phyloP scores from a whole-genome alignment of 1,140 invertebrate species.

The Solenopsis fugax region DNA sequence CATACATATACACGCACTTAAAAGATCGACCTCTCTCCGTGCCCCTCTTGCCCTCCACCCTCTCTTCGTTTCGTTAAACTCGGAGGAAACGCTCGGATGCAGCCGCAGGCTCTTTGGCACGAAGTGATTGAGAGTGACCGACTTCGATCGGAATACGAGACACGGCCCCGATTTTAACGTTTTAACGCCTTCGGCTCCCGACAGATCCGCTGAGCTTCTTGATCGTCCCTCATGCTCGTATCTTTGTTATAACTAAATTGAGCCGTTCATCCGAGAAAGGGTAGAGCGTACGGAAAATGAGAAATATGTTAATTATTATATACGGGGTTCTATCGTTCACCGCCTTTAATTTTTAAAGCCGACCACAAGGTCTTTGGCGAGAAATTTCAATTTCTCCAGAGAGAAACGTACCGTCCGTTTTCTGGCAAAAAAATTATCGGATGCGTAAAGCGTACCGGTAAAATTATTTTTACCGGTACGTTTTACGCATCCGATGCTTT shows the following conservation, averaged over 20 bases:
- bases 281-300: neutral
- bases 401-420: neutral
- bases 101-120: constrained; percentile 57
- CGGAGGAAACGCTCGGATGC: constrained; percentile 66
- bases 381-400: constrained; percentile 4
- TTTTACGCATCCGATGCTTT: neutral
- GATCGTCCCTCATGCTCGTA: constrained; percentile 21
- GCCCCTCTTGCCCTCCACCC: neutral
- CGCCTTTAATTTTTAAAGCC: constrained; percentile 6
- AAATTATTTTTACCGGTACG: neutral
- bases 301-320: constrained; percentile 32
- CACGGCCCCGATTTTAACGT: constrained; percentile 50
- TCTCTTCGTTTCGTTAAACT: constrained; percentile 69
- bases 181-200: constrained; percentile 47
- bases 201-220: constrained; percentile 39
- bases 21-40: constrained; percentile 50
- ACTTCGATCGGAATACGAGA: constrained; percentile 54
- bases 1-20: constrained; percentile 25
- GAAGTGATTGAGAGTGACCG: constrained; percentile 59
- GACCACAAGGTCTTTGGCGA: neutral
- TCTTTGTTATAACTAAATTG: constrained; percentile 61
- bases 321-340: neutral
- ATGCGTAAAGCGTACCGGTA: neutral
- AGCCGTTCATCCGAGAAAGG: neutral
- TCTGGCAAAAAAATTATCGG: constrained; percentile 6